Percentiles rank a stretch among this genome's conserved stretches.
Evolutionary conservation across 1,140 invertebrate genomes (phyloP).

Genomic region (Druon quercuslanigerum): DNA sequence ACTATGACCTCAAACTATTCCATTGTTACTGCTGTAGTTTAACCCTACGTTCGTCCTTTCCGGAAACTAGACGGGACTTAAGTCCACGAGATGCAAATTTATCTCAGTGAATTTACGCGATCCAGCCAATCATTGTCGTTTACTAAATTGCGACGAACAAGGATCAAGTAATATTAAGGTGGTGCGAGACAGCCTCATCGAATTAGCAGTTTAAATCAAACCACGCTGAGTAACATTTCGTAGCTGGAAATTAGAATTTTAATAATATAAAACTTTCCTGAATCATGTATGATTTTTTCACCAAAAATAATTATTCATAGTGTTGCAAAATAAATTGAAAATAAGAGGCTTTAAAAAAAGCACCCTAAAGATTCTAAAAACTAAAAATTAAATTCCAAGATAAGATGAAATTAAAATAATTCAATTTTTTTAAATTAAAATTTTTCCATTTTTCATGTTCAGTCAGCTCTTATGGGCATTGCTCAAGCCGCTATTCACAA

Average conservation of each 20-base stretch:
- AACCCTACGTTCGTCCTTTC: constrained; percentile 40
- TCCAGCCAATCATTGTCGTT: constrained; percentile 62
- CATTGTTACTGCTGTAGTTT: constrained; percentile 56
- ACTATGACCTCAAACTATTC: constrained; percentile 57
- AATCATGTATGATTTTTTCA: no score
- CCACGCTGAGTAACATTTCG: background rate
- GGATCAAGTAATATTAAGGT: background rate
- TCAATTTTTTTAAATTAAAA: background rate
- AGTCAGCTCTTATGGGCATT: constrained; percentile 87
- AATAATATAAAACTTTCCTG: no score
- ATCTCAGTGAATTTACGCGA: constrained; percentile 54
- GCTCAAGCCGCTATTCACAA: constrained; percentile 92
- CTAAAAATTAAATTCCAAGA: no score
- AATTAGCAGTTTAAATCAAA: background rate
- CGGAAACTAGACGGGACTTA: constrained; percentile 48
- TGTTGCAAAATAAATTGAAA: no score
- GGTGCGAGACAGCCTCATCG: background rate
- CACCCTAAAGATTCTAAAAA: no score
- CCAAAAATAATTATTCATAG: no score
- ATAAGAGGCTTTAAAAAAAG: no score
- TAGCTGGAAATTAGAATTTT: background rate
- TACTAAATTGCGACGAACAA: constrained; percentile 46
- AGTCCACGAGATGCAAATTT: constrained; percentile 66
- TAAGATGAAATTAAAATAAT: no score
- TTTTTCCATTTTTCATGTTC: constrained; percentile 82